These are phyloP conservation scores for Spatulosminthurus flaviceps DNA, from an alignment of 2,888 invertebrate species.

Conservation along the genomic window DNA sequence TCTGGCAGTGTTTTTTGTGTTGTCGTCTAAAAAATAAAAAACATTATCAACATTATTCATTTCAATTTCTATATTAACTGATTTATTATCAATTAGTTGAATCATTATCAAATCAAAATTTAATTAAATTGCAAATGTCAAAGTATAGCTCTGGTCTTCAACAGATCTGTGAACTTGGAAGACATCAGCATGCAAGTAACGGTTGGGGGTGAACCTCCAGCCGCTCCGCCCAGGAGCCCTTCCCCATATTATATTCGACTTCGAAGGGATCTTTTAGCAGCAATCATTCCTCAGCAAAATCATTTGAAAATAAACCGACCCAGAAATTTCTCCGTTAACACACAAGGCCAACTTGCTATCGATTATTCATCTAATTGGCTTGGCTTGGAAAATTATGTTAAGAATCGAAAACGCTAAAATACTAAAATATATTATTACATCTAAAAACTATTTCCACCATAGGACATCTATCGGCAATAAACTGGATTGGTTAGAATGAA, in stretches of 20 bases:
- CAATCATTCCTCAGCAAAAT: constrained; percentile 48
- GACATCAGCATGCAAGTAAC: constrained; percentile 38
- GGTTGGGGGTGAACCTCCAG: constrained; percentile 39
- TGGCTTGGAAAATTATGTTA: constrained; percentile 59
- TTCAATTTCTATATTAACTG: too few species aligned
- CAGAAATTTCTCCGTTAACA: constrained; percentile 58
- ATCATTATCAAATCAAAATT: too few species aligned
- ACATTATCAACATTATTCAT: too few species aligned
- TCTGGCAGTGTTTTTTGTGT: too few species aligned
- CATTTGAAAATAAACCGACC: constrained; percentile 42
- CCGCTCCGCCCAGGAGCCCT: constrained; percentile 47
- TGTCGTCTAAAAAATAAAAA: too few species aligned
- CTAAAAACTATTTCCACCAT: neutral
- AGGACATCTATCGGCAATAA: too few species aligned
- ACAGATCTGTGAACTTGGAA: constrained; percentile 37
- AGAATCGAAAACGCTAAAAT: constrained; percentile 50
- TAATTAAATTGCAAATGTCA: too few species aligned
- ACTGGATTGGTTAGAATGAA: too few species aligned
- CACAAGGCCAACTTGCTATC: constrained; percentile 59
- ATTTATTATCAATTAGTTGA: too few species aligned
- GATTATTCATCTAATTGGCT: constrained; percentile 61
- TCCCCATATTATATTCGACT: constrained; percentile 60
- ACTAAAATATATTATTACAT: too few species aligned
- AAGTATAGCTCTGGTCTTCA: too few species aligned
- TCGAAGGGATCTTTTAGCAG: constrained; percentile 51